Percentiles rank a stretch among this genome's conserved stretches.
Evolutionary conservation across 2,888 invertebrate genomes (phyloP).

Genomic region (Euplexia lucipara): DNA sequence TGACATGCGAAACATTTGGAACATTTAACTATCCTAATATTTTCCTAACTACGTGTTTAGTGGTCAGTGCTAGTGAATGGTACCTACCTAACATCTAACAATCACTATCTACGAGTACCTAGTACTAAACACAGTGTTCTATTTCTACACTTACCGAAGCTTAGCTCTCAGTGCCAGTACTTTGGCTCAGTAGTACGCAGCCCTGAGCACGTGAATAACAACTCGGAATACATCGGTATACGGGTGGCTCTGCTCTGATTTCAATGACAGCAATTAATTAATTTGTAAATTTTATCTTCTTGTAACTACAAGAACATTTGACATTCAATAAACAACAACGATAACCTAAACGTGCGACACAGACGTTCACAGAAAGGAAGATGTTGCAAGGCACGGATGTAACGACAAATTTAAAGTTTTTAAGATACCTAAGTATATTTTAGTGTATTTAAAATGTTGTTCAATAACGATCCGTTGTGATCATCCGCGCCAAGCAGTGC

Average conservation of each 20-base stretch:
- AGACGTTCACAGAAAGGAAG: constrained; percentile 67
- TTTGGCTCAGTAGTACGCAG: constrained; percentile 14
- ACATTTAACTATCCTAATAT: constrained; percentile 27
- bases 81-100: constrained; percentile 52
- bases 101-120: constrained; percentile 35
- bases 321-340: constrained; percentile 53
- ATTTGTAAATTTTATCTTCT: constrained; percentile 7
- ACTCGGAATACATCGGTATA: constrained; percentile 20
- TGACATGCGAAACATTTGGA: constrained; percentile 66
- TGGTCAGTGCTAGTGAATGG: constrained; percentile 51
- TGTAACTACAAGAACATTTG: constrained; percentile 27
- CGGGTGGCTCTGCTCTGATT: constrained; percentile 24
- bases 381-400: constrained; percentile 74
- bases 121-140: constrained; percentile 34
- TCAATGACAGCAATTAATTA: constrained; percentile 20
- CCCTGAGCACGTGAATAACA: constrained; percentile 23
- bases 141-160: constrained; percentile 46
- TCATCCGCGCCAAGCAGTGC: constrained; percentile 77
- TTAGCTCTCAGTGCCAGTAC: constrained; percentile 16
- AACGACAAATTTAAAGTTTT: constrained; percentile 33
- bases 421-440: constrained; percentile 28
- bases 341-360: constrained; percentile 64
- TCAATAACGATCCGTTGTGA: constrained; percentile 53
- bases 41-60: constrained; percentile 22
- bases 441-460: constrained; percentile 42